Evolutionary conservation across 2,113 vertebrate genomes (phyloP).

Genomic region (Odontesthes bonariensis): DNA sequence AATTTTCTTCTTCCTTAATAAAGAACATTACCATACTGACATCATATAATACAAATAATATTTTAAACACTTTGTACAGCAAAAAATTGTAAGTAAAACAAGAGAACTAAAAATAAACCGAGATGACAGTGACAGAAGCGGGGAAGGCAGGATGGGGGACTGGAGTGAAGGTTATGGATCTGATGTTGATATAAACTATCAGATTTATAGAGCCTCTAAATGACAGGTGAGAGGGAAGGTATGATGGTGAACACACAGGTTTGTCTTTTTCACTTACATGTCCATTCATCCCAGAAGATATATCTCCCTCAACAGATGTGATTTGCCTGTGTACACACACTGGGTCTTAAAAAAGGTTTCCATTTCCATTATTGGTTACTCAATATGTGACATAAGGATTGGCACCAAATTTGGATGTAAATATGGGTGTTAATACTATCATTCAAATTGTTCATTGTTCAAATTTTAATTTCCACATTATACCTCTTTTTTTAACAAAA

Average conservation of each 20-base stretch:
- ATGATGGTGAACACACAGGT: conserved; percentile 56
- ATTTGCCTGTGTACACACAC: conserved; percentile 11
- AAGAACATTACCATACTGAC: conserved; percentile 99
- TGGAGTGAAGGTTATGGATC: conserved; percentile 53
- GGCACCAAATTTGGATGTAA: conserved; percentile 23
- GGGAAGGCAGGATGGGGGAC: conserved; percentile 71
- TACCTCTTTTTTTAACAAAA: too few species aligned
- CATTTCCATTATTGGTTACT: not conserved
- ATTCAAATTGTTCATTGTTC: too few species aligned
- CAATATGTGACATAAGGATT: conserved; percentile 7
- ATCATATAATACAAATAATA: conserved; percentile 99
- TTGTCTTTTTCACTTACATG: conserved; percentile 13
- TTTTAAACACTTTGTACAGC: conserved; percentile 97
- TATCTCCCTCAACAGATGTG: not conserved
- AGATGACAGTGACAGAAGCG: conserved; percentile 85
- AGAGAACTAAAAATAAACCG: conserved; percentile 86
- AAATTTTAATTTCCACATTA: too few species aligned
- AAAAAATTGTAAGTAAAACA: conserved; percentile 85
- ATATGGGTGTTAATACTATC: too few species aligned
- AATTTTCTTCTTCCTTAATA: conserved; percentile 99
- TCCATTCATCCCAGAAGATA: conserved; percentile 38
- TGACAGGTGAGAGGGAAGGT: conserved; percentile 23
- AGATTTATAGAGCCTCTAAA: conserved; percentile 52
- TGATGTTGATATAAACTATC: conserved; percentile 53
- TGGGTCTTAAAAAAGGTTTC: conserved; percentile 17